Base-by-base conservation (phyloP, 2,797 vertebrate genomes). In the Mormyrops boulengeri region DNA sequence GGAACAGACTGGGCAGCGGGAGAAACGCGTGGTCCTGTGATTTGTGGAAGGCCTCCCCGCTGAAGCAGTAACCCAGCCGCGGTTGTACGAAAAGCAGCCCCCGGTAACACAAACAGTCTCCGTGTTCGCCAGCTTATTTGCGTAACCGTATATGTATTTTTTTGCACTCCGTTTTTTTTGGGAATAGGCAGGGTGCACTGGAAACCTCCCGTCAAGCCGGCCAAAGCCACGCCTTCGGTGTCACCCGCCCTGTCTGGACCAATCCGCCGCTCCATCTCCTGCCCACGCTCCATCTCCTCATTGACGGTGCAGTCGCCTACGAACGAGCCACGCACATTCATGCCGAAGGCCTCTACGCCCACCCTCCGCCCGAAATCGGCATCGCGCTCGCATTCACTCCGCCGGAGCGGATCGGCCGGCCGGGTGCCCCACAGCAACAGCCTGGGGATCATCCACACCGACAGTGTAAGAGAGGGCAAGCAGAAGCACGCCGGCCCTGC, bases 231-330 rank as follows among this genome's bases (percentile, higher is more conserved):
- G 89, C 93, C 95, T 0, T 94, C 95, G 0, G 94, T 94, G 3
- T 95, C 97, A 0, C 93, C 96, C 0, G 94, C 95, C 3, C 95
- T 96, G 53, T 92, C 96, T 0, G 96, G 96, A 57, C 96, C 97
- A 91, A 99, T 99, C 90, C 95, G 97, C 85, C 98, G 98, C 91
- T 99, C 98, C 44, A 97, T 99, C 91, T 99, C 98, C 91, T 99
- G 98, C 92, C 98, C 98, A 11, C 97, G 98, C 87, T 99, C 98
- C 89, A 99, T 99, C 88, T 96, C 98, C 14, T 92, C 97, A n/a
- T 94, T 98, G 41, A 95, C 95, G 80, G 90, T 91, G 88, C 96
- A 96, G 34, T 95, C 97, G 0, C 96, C 96, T 90, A 95, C 91
- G 85, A 91, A 89, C 30, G 98, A 99, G 90, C 94, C 91, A 8